A percentile compares a stretch with the other conserved stretches of the same genome.
phyloP scores from a whole-genome alignment of 2,113 vertebrate species.

The Aegithalos caudatus region DNA sequence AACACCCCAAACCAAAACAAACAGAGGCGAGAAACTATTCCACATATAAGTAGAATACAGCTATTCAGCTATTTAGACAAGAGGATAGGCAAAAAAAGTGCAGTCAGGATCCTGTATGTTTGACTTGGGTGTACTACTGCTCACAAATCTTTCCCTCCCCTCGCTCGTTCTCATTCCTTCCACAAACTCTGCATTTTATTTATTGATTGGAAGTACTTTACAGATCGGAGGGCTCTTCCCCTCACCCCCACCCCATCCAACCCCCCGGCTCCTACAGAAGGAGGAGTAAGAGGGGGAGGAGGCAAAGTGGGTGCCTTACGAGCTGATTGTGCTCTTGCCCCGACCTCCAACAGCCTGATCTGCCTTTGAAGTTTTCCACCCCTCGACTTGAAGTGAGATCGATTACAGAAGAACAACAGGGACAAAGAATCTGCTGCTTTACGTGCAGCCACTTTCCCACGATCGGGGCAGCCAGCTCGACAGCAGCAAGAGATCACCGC shows the following conservation, averaged over 20 bases:
- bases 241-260: background rate
- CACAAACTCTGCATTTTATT: conserved; percentile 28
- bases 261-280: background rate
- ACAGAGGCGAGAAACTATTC: background rate
- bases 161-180: background rate
- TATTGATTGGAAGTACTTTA: conserved; percentile 30
- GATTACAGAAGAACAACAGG: conserved; percentile 84
- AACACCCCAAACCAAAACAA: too few relatives aligned
- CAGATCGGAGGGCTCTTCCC: background rate
- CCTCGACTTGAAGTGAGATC: conserved; percentile 80
- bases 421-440: conserved; percentile 77
- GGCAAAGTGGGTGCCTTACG: conserved; percentile 31
- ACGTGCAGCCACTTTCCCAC: conserved; percentile 85
- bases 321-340: conserved; percentile 65
- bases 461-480: conserved; percentile 71
- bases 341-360: conserved; percentile 75
- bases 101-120: background rate
- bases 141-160: background rate
- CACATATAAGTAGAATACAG: background rate
- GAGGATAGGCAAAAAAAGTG: background rate
- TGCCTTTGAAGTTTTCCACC: conserved; percentile 80
- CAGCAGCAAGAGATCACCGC: conserved; percentile 51
- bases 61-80: background rate
- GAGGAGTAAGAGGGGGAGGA: conserved; percentile 11
- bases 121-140: background rate